Conservation (phyloP, 2,797 vertebrate genomes). For the Anableps anableps region DNA sequence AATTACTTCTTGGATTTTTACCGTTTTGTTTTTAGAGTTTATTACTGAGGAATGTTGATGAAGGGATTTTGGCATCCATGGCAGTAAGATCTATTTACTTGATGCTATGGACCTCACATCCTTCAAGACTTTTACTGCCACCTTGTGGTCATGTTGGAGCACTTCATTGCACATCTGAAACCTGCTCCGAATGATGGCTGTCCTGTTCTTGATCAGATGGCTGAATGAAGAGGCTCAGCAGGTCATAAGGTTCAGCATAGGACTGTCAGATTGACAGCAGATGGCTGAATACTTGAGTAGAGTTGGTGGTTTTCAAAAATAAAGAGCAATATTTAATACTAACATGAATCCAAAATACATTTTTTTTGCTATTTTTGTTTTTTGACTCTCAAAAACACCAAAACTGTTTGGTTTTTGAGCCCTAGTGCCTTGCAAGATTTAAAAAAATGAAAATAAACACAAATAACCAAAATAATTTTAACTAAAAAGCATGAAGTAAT, state of each 20-base stretch:
- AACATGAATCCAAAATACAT: too few species aligned
- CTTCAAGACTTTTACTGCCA: conserved; percentile 21
- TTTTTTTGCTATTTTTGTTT: too few species aligned
- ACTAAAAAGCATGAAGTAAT: too few species aligned
- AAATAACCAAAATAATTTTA: too few species aligned
- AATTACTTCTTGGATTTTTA: not conserved
- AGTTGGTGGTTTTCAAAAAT: not conserved
- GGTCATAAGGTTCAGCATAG: not conserved
- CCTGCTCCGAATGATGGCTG: not conserved
- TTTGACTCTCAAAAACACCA: too few species aligned
- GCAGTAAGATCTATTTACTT: not conserved
- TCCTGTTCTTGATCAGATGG: not conserved
- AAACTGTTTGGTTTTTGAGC: too few species aligned
- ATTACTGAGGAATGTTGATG: not conserved
- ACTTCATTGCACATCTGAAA: not conserved
- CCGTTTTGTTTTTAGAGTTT: not conserved
- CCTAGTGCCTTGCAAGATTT: too few species aligned
- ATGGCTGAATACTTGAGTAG: too few species aligned
- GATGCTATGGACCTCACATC: not conserved
- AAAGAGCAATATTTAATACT: not conserved
- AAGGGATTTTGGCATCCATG: not conserved
- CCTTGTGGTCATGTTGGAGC: conserved; percentile 1
- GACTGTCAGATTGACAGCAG: too few species aligned
- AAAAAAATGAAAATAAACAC: too few species aligned
- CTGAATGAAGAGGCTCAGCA: not conserved